Base-by-base conservation (phyloP, 2,888 invertebrate genomes). In the Encarsia formosa region DNA sequence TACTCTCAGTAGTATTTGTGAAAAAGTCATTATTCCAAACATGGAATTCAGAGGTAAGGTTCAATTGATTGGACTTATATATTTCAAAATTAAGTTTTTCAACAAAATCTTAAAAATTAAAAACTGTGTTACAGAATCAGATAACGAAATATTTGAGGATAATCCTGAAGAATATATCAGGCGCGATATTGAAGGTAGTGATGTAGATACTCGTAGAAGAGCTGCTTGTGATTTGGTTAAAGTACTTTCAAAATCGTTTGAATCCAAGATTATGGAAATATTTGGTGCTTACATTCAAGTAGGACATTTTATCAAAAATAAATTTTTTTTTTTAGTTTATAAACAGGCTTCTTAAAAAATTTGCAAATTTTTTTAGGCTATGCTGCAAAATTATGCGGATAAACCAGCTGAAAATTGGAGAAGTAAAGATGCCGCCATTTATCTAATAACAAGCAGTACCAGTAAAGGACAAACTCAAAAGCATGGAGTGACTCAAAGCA, bases 11-110 rank as follows among this genome's bases (percentile, higher is more conserved):
- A 89, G 86, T 64, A 95, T 97, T 59, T 98, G 97, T 73, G 94
- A 98, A 71, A 95, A 95, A 74, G 93, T 99, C n/a, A 91, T 99
- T 64, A 93, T 99, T 65, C 97, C 98, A 1, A 99, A 98, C 71
- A 90, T 99, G 83, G 90, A 95, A 74, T 94, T 99, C 62, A 82
- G 98, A 80, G 85, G 91, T 91, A 37, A 26, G 34, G 13, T n/a
- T 44, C 34, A 13, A 29, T 15, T 15, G 6, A 26, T 26, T 26
- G 6, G 6, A 8, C 26, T 26, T 8, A 26, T 11, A 26, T 26
- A n/a, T 9, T 47, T 22, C 18, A 11, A 11, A 1, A 16, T 39
- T 39, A 19, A 19, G 13, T 39, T 19, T 39, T 22, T 22, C 13
- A 13, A 16, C 13, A 22, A 9, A 15, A 40, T 9, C 29, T 29